Conservation (phyloP, 2,113 vertebrate genomes). For the Neofelis nebulosa region DNA sequence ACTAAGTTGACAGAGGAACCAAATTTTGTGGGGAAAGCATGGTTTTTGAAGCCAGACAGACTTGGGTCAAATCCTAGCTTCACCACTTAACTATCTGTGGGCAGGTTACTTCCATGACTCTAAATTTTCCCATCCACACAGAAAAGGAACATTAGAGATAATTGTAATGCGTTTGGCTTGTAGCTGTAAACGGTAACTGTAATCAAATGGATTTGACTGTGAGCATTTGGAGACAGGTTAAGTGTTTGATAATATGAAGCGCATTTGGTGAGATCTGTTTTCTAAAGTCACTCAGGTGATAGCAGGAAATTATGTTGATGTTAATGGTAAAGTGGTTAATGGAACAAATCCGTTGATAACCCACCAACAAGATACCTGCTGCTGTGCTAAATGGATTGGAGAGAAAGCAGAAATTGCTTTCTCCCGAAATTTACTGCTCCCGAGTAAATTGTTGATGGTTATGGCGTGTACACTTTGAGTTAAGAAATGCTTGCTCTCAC, state of each 20-base stretch:
- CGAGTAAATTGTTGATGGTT: background rate
- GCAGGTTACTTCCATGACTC: background rate
- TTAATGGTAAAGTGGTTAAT: background rate
- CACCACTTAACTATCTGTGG: background rate
- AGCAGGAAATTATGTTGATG: background rate
- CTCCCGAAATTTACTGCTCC: background rate
- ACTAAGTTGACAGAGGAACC: background rate
- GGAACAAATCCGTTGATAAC: background rate
- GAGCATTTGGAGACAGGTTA: background rate
- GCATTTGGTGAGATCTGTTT: constrained; percentile 4
- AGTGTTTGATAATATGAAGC: background rate
- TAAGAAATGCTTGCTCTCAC: constrained; percentile 33
- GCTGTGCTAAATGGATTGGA: background rate
- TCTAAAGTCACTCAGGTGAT: background rate
- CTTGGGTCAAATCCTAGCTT: background rate
- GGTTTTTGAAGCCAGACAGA: constrained; percentile 5
- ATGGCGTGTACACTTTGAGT: background rate
- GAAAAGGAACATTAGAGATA: background rate
- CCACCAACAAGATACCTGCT: background rate
- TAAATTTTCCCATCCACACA: constrained; percentile 1
- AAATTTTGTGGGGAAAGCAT: background rate
- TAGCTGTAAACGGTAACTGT: background rate
- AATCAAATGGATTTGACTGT: background rate
- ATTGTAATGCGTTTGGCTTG: background rate
- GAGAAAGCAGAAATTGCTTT: background rate